These are phyloP conservation scores for Apodemus sylvaticus DNA, from an alignment of 2,113 vertebrate species.

Conservation along the genomic window DNA sequence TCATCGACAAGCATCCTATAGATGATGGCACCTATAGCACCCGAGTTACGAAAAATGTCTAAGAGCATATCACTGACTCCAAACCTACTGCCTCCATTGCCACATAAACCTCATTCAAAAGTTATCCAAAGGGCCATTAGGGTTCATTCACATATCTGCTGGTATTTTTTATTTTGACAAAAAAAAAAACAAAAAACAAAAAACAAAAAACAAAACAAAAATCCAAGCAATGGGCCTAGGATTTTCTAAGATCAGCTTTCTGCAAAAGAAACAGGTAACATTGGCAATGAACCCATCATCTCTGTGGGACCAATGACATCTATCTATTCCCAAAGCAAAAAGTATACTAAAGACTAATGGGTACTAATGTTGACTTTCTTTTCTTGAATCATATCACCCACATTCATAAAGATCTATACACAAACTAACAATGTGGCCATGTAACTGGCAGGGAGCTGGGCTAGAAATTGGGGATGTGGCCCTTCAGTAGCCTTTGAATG, in stretches of 20 bases:
- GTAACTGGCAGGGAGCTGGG: slow-evolving; percentile 40
- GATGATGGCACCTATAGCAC: slow-evolving; percentile 56
- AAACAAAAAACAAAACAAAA: not conserved
- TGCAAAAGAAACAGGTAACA: not conserved
- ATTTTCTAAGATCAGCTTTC: slow-evolving; percentile 40
- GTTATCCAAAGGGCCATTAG: slow-evolving; percentile 86
- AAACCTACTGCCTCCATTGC: slow-evolving; percentile 86
- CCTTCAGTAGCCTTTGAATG: slow-evolving; percentile 92
- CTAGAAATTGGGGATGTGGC: slow-evolving; percentile 80
- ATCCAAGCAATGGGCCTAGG: not conserved
- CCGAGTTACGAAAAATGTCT: slow-evolving; percentile 59
- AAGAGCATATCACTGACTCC: slow-evolving; percentile 87
- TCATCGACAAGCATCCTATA: slow-evolving; percentile 47
- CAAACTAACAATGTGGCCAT: slow-evolving; percentile 24
- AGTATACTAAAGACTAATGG: not conserved
- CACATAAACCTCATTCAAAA: slow-evolving; percentile 97
- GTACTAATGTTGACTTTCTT: slow-evolving; percentile 33
- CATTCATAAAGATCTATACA: slow-evolving; percentile 38
- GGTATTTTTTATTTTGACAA: slow-evolving; percentile 48
- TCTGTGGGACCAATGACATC: not conserved
- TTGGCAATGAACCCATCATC: not conserved
- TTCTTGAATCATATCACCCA: slow-evolving; percentile 41
- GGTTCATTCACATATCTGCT: slow-evolving; percentile 66
- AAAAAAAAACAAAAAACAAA: not conserved
- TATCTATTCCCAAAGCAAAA: slow-evolving; percentile 24